Evolutionary conservation across 2,888 invertebrate genomes (phyloP), one percentile per base, ranked within the genome.

Genomic region (Eupithecia inturbata): DNA sequence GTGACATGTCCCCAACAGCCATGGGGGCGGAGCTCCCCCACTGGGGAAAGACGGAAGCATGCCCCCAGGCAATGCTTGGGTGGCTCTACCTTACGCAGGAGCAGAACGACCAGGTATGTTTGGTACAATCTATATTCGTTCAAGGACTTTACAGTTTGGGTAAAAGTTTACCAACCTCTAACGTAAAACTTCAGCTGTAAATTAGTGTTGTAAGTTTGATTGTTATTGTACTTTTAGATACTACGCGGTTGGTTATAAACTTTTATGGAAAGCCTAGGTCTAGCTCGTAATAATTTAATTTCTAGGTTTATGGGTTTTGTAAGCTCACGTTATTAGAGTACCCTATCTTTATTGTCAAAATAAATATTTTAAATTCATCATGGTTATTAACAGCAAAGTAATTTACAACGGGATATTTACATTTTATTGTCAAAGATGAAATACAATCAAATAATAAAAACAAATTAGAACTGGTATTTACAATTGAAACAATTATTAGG

Each of bases 1-100:
- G 86, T 80, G 84, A 90, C 91, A 94, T 94, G 94, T 92, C 94
- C 75, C 94, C 94, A 2, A 93, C 93, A 73, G 93, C 93, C 53
- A 84, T 93, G 78, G 91, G 90, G 74, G 89, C 92, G 19, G 93
- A 93, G 68, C 84, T 90, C 83, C 93, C 93, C 68, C 93, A 92
- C 81, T 93, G 94, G 93, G 92, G 93, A 41, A 92, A 92, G 79
- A 82, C 90, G 1, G 94, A 94, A 73, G 81, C 82, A 74, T 92
- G 90, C 78, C 89, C 90, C 4, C 93, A 92, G 79, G 92, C 93
- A 10, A 85, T 93, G 67, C 90, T 94, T 45, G 92, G 93, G 49
- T 94, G 94, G 94, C 89, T 93, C 66, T 94, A 92, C 81, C 83
- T 93, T 78, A 89, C 90, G 19, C 90, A 88, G 72, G 94, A 94